These are phyloP conservation scores for Rhyacophila brunnea DNA, from an alignment of 1,140 invertebrate species.

Conservation along the genomic window DNA sequence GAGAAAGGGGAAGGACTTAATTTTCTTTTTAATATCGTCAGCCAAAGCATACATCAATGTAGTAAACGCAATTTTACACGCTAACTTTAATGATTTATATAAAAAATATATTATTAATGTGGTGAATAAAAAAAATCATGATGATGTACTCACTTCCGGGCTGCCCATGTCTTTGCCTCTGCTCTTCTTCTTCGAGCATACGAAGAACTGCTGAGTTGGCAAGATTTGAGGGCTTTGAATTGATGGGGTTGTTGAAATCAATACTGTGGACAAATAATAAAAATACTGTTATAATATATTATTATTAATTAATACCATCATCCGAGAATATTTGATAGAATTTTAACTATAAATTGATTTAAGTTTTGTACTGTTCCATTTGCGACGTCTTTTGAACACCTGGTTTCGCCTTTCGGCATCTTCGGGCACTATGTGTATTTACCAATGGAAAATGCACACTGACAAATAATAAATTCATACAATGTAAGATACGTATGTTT, in stretches of 20 bases:
- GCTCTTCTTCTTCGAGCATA: conserved; percentile 79
- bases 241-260: conserved; percentile 67
- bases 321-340: too few relatives aligned
- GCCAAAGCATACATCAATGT: conserved; percentile 11
- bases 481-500: too few relatives aligned
- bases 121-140: background rate
- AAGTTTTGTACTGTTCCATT: too few relatives aligned
- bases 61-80: background rate
- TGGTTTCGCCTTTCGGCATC: too few relatives aligned
- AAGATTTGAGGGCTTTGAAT: conserved; percentile 71
- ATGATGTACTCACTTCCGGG: conserved; percentile 28
- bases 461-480: too few relatives aligned
- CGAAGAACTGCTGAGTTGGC: conserved; percentile 78
- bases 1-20: background rate
- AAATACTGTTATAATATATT: too few relatives aligned
- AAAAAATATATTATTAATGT: background rate
- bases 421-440: too few relatives aligned
- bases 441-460: too few relatives aligned
- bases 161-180: conserved; percentile 53
- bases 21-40: background rate
- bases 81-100: background rate
- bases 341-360: too few relatives aligned
- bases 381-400: too few relatives aligned
- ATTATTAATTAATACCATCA: too few relatives aligned
- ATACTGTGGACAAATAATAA: too few relatives aligned